These are phyloP conservation scores for Scolopax bukidnonensis DNA, from an alignment of 2,797 vertebrate genomes.

Conservation along the genomic window DNA sequence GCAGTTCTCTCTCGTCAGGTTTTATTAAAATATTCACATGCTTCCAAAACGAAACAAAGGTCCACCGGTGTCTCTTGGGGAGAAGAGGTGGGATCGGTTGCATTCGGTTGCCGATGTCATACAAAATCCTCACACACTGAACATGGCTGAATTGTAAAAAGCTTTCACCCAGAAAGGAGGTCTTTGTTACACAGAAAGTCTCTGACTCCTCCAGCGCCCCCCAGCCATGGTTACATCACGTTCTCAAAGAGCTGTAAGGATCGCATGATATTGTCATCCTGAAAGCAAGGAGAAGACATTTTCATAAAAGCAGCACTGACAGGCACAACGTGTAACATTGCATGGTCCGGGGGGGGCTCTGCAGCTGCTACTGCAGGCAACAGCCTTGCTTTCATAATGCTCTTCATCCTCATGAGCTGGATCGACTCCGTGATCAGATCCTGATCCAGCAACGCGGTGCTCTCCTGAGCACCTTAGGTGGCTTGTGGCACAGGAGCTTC, in stretches of 20 bases:
- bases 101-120: conserved; percentile 53
- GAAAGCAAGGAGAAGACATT: conserved; percentile 37
- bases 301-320: not conserved
- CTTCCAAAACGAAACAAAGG: conserved; percentile 74
- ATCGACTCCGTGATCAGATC: not conserved
- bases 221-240: conserved; percentile 84
- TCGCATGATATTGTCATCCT: conserved; percentile 98
- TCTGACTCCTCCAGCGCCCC: conserved; percentile 29
- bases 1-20: conserved; percentile 60
- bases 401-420: not conserved
- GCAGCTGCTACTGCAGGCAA: not conserved
- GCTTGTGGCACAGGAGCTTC: not conserved
- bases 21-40: conserved; percentile 77
- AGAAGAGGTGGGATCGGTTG: conserved; percentile 46
- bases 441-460: not conserved
- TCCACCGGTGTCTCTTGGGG: conserved; percentile 45
- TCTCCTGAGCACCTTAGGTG: not conserved
- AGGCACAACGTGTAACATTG: not conserved
- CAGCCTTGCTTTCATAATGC: not conserved
- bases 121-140: conserved; percentile 69
- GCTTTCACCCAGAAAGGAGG: conserved; percentile 65
- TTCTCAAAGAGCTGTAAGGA: conserved; percentile 99
- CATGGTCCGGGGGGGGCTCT: not conserved
- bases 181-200: conserved; percentile 56
- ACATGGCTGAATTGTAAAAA: conserved; percentile 68